These are phyloP conservation scores for Neotoma lepida DNA, from an alignment of 2,113 vertebrate genomes.

Conservation along the genomic window DNA sequence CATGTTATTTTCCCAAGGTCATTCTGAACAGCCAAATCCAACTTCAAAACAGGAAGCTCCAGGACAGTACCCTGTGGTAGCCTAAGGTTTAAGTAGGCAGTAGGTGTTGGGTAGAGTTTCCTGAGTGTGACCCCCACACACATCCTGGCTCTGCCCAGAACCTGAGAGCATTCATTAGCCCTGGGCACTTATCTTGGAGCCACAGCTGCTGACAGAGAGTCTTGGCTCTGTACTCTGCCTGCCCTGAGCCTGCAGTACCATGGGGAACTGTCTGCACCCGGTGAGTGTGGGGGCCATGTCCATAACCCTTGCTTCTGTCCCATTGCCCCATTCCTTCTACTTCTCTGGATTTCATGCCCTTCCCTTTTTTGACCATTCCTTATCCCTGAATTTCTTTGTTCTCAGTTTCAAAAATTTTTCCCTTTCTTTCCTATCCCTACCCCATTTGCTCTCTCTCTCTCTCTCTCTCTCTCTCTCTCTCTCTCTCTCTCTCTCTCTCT, in stretches of 20 bases:
- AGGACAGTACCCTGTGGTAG: neutral
- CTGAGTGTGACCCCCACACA: slow-evolving; percentile 20
- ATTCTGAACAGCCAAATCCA: neutral
- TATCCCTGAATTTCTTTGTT: neutral
- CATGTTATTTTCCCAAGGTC: slow-evolving; percentile 33
- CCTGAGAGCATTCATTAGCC: slow-evolving; percentile 48
- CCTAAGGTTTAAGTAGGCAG: neutral
- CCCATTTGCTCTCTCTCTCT: neutral
- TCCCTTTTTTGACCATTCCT: neutral
- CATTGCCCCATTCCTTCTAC: neutral
- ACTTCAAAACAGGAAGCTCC: slow-evolving; percentile 72
- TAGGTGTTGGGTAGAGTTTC: slow-evolving; percentile 52
- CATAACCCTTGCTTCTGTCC: neutral
- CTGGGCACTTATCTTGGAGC: slow-evolving; percentile 68
- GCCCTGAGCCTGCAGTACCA: neutral
- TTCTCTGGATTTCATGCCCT: neutral
- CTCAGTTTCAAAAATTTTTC: neutral
- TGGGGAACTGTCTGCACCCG: slow-evolving; percentile 74
- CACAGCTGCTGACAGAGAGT: slow-evolving; percentile 43
- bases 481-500: neutral
- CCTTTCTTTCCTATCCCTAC: too few species aligned
- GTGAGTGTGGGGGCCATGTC: slow-evolving; percentile 58
- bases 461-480: neutral
- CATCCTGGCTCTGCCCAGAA: slow-evolving; percentile 26
- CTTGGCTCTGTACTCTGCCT: neutral